These are phyloP conservation scores for Piliocolobus tephrosceles DNA, from an alignment of 2,113 vertebrate genomes.

Conservation along the genomic window DNA sequence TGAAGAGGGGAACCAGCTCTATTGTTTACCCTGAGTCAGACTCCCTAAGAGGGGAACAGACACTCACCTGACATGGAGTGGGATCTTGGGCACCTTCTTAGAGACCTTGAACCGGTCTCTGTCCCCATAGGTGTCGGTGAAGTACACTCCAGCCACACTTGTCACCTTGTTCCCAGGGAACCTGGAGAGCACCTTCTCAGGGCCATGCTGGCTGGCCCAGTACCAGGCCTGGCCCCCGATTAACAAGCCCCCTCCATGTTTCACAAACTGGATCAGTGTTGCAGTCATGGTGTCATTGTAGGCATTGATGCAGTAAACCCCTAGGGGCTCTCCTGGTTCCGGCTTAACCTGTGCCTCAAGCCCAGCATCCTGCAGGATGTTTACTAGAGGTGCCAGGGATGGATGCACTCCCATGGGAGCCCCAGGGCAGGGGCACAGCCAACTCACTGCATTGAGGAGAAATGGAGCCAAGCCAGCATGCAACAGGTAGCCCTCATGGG, in stretches of 20 bases:
- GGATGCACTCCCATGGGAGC: slow-evolving; percentile 81
- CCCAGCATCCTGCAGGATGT: slow-evolving; percentile 71
- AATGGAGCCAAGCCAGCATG: slow-evolving; percentile 73
- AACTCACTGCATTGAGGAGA: slow-evolving; percentile 86
- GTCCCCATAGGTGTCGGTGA: slow-evolving; percentile 68
- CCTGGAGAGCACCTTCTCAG: slow-evolving; percentile 51
- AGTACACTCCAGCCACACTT: slow-evolving; percentile 75
- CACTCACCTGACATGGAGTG: slow-evolving; percentile 60
- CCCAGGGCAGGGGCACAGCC: slow-evolving; percentile 70
- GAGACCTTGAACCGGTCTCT: slow-evolving; percentile 35
- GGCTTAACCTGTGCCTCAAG: not conserved
- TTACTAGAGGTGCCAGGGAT: slow-evolving; percentile 71
- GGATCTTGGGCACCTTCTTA: slow-evolving; percentile 71
- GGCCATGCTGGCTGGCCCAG: slow-evolving; percentile 61
- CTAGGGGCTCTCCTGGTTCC: slow-evolving; percentile 66
- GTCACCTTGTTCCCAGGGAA: slow-evolving; percentile 78
- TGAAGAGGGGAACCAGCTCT: not conserved
- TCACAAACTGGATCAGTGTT: slow-evolving; percentile 74
- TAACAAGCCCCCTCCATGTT: slow-evolving; percentile 76
- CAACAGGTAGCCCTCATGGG: slow-evolving; percentile 85
- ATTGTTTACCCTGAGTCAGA: not conserved
- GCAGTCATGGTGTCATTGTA: slow-evolving; percentile 4
- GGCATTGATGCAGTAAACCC: slow-evolving; percentile 72
- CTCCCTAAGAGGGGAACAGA: rapidly evolving
- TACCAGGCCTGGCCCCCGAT: slow-evolving; percentile 79